Percentiles rank a stretch among this genome's conserved stretches.
These are phyloP conservation scores for Spodoptera frugiperda DNA, from an alignment of 1,140 invertebrate genomes.

Conservation along the genomic window DNA sequence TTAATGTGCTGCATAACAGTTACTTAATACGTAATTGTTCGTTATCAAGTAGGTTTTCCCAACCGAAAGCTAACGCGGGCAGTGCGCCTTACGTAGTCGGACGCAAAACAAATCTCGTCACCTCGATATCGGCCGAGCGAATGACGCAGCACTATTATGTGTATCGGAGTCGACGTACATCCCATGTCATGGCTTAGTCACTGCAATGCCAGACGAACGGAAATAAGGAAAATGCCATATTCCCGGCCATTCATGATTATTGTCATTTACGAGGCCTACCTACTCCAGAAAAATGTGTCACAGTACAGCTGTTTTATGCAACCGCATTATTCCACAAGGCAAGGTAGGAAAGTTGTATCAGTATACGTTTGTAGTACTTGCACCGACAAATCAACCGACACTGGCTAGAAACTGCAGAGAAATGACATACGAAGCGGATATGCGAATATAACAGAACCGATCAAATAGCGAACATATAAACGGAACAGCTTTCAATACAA, in stretches of 20 bases:
- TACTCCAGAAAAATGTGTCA: slow-evolving; percentile 33
- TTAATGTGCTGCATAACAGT: slow-evolving; percentile 33
- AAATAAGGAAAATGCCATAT: slow-evolving; percentile 44
- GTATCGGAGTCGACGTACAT: slow-evolving; percentile 11
- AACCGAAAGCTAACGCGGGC: background rate
- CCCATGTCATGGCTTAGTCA: slow-evolving; percentile 38
- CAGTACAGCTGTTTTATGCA: slow-evolving; percentile 24
- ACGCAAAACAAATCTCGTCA: slow-evolving; percentile 22
- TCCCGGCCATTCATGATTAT: slow-evolving; percentile 9
- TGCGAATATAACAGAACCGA: slow-evolving; percentile 46
- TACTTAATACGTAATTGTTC: background rate
- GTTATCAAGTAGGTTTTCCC: slow-evolving; percentile 21
- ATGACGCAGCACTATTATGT: slow-evolving; percentile 37
- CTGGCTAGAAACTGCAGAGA: slow-evolving; percentile 25
- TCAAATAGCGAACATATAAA: slow-evolving; percentile 45
- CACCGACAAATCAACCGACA: slow-evolving; percentile 12
- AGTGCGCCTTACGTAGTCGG: background rate
- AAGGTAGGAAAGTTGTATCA: background rate
- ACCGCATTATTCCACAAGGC: background rate
- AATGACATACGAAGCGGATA: slow-evolving; percentile 38
- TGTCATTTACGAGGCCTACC: background rate
- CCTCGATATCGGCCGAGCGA: slow-evolving; percentile 9
- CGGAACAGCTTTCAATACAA: slow-evolving; percentile 60
- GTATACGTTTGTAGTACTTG: background rate
- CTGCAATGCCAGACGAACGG: slow-evolving; percentile 33